phyloP scores from a whole-genome alignment of 2,797 vertebrate genomes.

The Cryptoprocta ferox region DNA sequence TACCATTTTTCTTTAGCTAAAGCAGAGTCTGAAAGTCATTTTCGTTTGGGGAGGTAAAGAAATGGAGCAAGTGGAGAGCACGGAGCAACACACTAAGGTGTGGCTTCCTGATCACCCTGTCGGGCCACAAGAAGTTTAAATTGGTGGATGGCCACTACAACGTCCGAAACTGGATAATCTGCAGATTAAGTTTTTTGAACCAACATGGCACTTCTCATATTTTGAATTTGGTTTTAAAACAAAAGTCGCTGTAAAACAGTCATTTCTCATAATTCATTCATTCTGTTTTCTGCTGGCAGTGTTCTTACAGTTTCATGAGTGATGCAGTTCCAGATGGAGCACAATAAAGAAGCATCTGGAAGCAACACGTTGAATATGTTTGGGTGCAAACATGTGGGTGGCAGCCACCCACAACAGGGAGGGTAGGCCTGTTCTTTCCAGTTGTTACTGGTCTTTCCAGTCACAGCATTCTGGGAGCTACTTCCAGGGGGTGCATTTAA shows the following conservation, averaged over 20 bases:
- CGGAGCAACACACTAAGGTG: accelerated
- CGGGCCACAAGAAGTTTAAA: background rate
- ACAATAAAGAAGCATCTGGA: background rate
- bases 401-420: background rate
- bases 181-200: background rate
- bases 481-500: background rate
- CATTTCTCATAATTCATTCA: background rate
- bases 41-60: background rate
- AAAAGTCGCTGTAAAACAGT: background rate
- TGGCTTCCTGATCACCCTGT: background rate
- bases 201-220: background rate
- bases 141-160: background rate
- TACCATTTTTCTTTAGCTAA: background rate
- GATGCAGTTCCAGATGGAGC: background rate
- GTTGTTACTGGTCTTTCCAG: background rate
- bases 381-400: background rate
- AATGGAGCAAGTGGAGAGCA: background rate
- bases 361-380: background rate
- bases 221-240: background rate
- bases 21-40: background rate
- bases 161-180: background rate
- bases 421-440: background rate
- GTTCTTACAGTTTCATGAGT: background rate
- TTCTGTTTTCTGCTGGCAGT: background rate
- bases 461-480: background rate